These are phyloP conservation scores for Gavia stellata DNA, from an alignment of 2,113 vertebrate genomes.

Conservation along the genomic window DNA sequence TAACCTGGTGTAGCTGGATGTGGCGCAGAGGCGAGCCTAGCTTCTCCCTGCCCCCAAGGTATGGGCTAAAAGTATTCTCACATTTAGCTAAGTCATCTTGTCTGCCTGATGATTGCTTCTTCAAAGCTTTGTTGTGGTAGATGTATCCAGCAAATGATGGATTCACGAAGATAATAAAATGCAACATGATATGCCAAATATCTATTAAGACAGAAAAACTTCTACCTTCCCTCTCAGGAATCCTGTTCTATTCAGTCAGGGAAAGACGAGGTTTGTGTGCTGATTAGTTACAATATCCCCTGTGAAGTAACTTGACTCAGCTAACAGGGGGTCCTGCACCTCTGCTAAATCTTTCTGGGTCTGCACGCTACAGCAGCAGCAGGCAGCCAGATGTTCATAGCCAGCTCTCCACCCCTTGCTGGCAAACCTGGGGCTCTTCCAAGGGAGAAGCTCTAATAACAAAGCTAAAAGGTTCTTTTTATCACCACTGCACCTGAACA, in stretches of 20 bases:
- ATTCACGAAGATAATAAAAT: constrained; percentile 1
- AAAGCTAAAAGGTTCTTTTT: neutral
- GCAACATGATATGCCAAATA: neutral
- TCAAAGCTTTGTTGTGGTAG: neutral
- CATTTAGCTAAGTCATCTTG: neutral
- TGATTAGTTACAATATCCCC: neutral
- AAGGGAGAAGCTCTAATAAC: neutral
- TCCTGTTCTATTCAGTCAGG: neutral
- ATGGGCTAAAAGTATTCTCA: neutral
- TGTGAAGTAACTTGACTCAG: neutral
- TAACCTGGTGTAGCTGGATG: neutral
- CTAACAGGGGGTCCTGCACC: neutral
- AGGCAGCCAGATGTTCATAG: neutral
- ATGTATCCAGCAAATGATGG: neutral
- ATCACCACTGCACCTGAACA: neutral
- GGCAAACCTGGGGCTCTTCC: neutral
- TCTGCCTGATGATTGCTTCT: neutral
- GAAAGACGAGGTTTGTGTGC: neutral
- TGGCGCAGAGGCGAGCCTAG: neutral
- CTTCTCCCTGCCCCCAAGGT: neutral
- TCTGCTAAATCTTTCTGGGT: neutral
- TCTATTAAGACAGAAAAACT: neutral
- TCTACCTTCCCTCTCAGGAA: neutral
- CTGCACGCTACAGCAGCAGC: neutral
- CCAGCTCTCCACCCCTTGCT: neutral